Evolutionary conservation across 2,888 invertebrate species (phyloP).

Genomic region (Lasius platythorax): DNA sequence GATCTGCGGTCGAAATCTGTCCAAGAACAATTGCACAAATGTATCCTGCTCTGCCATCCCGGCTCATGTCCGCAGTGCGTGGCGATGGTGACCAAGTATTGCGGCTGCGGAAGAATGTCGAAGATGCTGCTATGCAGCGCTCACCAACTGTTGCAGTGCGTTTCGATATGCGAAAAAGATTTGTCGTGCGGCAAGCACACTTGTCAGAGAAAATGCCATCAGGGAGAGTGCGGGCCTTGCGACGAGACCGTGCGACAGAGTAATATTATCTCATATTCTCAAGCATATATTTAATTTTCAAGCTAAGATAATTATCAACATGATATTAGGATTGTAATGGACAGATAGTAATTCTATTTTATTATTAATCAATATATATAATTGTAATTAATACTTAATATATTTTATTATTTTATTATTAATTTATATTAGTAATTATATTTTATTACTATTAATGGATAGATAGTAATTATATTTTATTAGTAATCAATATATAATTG

Average conservation of each 20-base stretch:
- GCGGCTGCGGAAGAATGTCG: slow-evolving; percentile 93
- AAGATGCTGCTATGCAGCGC: slow-evolving; percentile 91
- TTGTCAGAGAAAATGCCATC: slow-evolving; percentile 93
- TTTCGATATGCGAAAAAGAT: slow-evolving; percentile 90
- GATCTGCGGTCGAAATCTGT: slow-evolving; percentile 90
- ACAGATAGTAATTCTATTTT: too few relatives aligned
- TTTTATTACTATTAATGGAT: not conserved
- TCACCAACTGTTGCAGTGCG: slow-evolving; percentile 91
- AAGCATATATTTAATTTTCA: slow-evolving; percentile 28
- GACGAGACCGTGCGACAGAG: slow-evolving; percentile 89
- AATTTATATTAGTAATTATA: too few relatives aligned
- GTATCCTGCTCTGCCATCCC: slow-evolving; percentile 93
- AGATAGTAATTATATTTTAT: not conserved
- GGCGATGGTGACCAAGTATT: slow-evolving; percentile 90
- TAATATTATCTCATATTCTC: slow-evolving; percentile 75
- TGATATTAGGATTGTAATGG: not conserved
- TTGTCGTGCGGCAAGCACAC: slow-evolving; percentile 93
- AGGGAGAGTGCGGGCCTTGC: slow-evolving; percentile 92
- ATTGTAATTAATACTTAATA: too few relatives aligned
- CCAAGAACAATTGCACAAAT: slow-evolving; percentile 85
- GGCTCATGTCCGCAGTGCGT: slow-evolving; percentile 97
- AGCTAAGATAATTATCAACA: slow-evolving; percentile 21
- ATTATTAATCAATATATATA: too few relatives aligned
- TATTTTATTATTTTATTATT: too few relatives aligned
- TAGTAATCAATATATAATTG: not conserved